Evolutionary conservation across 1,140 invertebrate genomes (phyloP).

Genomic region (Calycopis cecrops): DNA sequence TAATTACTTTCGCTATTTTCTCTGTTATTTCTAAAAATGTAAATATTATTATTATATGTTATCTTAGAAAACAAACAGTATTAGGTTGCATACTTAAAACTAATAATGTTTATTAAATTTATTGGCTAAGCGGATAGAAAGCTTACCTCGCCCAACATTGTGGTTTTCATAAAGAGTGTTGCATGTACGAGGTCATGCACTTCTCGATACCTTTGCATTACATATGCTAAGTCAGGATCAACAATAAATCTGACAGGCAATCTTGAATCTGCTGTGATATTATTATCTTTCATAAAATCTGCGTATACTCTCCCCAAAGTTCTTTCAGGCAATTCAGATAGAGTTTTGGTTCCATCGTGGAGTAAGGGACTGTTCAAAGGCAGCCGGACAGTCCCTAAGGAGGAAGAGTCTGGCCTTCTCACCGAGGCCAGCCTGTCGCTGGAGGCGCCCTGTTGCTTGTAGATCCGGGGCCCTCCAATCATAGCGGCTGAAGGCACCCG

Average conservation of each 20-base stretch:
- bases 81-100: background rate
- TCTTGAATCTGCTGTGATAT: conserved; percentile 95
- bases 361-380: too few species aligned
- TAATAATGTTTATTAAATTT: background rate
- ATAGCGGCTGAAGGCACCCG: too few species aligned
- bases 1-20: too few species aligned
- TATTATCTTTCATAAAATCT: conserved; percentile 87
- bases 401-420: too few species aligned
- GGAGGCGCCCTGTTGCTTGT: too few species aligned
- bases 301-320: conserved; percentile 91
- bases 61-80: too few species aligned
- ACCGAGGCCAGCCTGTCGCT: too few species aligned
- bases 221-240: conserved; percentile 93
- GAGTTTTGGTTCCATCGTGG: too few species aligned
- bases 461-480: too few species aligned
- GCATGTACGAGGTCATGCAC: conserved; percentile 97
- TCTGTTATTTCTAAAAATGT: too few species aligned
- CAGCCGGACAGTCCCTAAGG: too few species aligned
- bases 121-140: background rate
- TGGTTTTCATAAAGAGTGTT: conserved; percentile 93
- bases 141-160: conserved; percentile 88
- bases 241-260: conserved; percentile 92
- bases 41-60: too few species aligned
- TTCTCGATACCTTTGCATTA: conserved; percentile 98
- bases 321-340: conserved; percentile 83